Percentiles rank a stretch among this genome's conserved stretches.
phyloP scores from a whole-genome alignment of 2,888 invertebrate species.

The Hypena proboscidalis region DNA sequence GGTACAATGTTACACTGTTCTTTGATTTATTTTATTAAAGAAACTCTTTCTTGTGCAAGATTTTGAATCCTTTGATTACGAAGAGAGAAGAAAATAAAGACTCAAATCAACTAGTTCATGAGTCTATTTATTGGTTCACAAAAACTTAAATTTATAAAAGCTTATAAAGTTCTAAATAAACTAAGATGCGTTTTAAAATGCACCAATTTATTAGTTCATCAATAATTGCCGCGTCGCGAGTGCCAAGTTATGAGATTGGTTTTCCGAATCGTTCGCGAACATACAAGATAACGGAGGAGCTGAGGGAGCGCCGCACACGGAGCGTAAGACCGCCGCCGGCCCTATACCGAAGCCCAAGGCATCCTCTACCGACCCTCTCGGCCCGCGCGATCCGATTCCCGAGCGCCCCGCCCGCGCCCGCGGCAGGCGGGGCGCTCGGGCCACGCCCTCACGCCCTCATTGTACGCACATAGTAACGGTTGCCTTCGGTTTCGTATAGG shows the following conservation, averaged over 20 bases:
- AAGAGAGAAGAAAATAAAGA: no score
- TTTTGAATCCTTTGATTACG: no score
- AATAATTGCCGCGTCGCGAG: slow-evolving; percentile 32
- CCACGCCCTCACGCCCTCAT: not conserved
- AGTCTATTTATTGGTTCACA: no score
- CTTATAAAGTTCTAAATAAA: no score
- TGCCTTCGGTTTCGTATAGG: slow-evolving; percentile 95
- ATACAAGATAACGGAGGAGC: slow-evolving; percentile 52
- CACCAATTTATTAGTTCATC: not conserved
- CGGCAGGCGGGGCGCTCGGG: slow-evolving; percentile 4
- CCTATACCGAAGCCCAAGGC: slow-evolving; percentile 82
- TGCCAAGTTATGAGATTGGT: slow-evolving; percentile 35
- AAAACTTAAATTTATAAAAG: no score
- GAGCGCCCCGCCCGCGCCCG: not conserved
- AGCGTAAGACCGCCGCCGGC: slow-evolving; percentile 56
- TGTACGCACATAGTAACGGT: slow-evolving; percentile 71
- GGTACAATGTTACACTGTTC: no score
- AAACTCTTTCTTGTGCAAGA: no score
- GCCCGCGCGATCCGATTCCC: slow-evolving; percentile 5
- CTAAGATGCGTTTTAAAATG: not conserved
- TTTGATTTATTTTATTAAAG: no score
- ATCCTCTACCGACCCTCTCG: slow-evolving; percentile 59
- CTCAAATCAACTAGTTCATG: no score
- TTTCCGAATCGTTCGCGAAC: slow-evolving; percentile 36
- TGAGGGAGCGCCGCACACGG: slow-evolving; percentile 57